Evolutionary conservation across 2,797 vertebrate genomes (phyloP), one percentile per base, ranked within the genome.

Genomic region (Manis javanica): DNA sequence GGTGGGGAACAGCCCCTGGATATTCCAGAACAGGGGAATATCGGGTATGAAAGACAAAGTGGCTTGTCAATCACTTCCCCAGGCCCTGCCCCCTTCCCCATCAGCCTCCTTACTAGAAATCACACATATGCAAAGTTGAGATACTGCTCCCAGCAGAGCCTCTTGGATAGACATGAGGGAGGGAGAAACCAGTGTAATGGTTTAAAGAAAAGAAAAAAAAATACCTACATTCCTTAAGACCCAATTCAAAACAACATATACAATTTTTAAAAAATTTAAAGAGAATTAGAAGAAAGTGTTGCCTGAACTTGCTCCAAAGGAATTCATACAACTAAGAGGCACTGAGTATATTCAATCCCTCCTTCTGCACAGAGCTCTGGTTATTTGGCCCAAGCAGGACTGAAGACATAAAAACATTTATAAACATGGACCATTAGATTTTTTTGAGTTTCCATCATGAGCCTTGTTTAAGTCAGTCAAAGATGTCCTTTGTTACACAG

Each of bases 401-500:
- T 69, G 91, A 96, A 96, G 77, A 78, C 94, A 91, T 71, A 93
- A 89, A 92, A 95, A 96, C 89, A 96, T 77, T 97, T 96, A 97
- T 87, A 82, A 97, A 97, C 95, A 97, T 39, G 59, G 94, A 91
- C 75, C 84, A 89, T 57, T 71, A 34, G 68, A n/a, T 77, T 97
- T 97, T 46, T 88, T 82, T 85, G 75, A 51, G 53, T 87, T 93
- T 96, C 92, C 85, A 87, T 85, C 75, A 51, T 3, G 90, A 72
- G 72, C 66, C 90, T 96, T 78, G 59, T 94, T 87, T 93, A 84
- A 94, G 55, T 34, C 18, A 91, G 26, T 97, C 96, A 97, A 97
- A 96, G 97, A 94, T 90, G 57, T 57, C 78, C 94, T 97, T 97
- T 98, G 96, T 97, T 92, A 26, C 2, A n/a, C 23, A 72, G 91